Percentiles rank a stretch among this genome's conserved stretches.
Conservation (phyloP, 2,888 invertebrate species). For the Caenorhabditis doughertyi region DNA sequence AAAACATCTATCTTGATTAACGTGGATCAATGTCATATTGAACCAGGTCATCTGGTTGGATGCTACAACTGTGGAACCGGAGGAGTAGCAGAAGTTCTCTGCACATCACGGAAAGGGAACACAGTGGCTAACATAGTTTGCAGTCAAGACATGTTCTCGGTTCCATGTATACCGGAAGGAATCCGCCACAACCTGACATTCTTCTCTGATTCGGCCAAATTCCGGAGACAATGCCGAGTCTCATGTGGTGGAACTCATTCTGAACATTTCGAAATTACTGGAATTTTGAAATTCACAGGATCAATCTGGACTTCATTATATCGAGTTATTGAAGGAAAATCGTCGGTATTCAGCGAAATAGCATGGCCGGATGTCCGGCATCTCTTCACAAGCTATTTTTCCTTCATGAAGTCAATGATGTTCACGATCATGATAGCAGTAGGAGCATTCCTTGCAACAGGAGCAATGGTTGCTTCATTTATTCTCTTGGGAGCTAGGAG, state of each 20-base stretch:
- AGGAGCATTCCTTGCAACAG: too few relatives aligned
- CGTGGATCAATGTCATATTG: not conserved
- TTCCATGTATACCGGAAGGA: constrained; percentile 10
- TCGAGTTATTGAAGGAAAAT: not conserved
- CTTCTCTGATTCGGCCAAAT: not conserved
- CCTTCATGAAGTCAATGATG: not conserved
- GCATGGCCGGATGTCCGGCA: not conserved
- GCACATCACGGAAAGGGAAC: not conserved
- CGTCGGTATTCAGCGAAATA: constrained; percentile 1
- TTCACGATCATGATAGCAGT: too few relatives aligned
- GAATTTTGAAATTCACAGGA: constrained; percentile 2
- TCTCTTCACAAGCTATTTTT: not conserved
- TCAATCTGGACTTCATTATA: constrained; percentile 9
- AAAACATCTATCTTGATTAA: not conserved
- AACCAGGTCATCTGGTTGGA: not conserved
- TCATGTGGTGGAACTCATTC: not conserved
- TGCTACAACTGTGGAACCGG: not conserved
- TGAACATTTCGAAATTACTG: not conserved
- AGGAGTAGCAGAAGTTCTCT: not conserved
- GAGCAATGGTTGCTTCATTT: too few relatives aligned
- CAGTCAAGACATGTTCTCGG: not conserved
- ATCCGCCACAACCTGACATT: not conserved
- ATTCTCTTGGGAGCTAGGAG: too few relatives aligned
- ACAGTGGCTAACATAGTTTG: not conserved
- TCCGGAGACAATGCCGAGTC: not conserved